Evolutionary conservation across 2,113 vertebrate species (phyloP), one percentile per base, ranked within the genome.

Genomic region (Zosterops borbonicus): DNA sequence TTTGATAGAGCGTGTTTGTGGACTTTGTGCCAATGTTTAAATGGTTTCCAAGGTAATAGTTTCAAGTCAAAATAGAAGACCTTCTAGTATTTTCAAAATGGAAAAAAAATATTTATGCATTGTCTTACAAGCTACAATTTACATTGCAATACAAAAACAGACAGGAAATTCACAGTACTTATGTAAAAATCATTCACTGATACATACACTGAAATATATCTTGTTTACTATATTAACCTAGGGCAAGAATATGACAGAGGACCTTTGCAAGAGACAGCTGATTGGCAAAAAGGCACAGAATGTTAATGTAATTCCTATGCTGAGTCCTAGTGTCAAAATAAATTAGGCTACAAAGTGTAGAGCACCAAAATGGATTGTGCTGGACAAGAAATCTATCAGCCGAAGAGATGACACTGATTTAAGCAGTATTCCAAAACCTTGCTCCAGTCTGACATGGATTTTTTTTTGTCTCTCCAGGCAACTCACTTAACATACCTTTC

Each of bases 161-260:
- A 58, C 29, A 84, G 28, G 13, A 87, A 89, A 64, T 59, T 87
- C 83, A 60, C 17, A 62, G 39, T 21, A 85, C 6, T 94, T 95
- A 80, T 15, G 39, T 49, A 81, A 91, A 96, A 96, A 82, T 64
- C 63, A 65, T 39, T 80, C 63, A 47, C n/a, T 83, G 59, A 70
- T 88, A 94, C 33, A 76, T 28, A 73, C 23, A 73, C 55, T 69
- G 63, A 88, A 95, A 91, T 88, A 90, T n/a, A 80, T 88, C 79
- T 86, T 93, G 79, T 90, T 94, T 95, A 87, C 82, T 85, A 23
- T 59, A 91, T 90, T 95, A 96, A 95, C 90, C 94, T 52, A 90
- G 87, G 85, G 94, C 94, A 95, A 95, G 90, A 91, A 97, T 79
- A 90, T 20, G 67, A 85, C 75, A 90, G 53, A 91, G 63, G 67